Evolutionary conservation across 2,888 invertebrate genomes (phyloP).

Genomic region (Sussaba pulchella): DNA sequence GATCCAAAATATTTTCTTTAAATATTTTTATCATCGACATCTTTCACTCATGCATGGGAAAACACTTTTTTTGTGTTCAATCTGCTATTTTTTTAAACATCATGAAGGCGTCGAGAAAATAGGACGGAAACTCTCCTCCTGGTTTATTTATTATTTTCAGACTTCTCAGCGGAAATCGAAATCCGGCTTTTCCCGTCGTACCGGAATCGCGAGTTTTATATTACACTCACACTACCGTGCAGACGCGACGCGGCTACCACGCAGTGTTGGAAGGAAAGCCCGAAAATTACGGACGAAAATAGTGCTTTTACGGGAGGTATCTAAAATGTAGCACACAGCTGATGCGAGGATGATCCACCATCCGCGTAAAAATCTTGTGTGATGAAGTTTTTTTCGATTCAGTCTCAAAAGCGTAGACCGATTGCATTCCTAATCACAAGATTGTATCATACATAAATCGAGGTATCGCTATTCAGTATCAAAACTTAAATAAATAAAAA

Average conservation of each 20-base stretch:
- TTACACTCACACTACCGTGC: conserved; percentile 25
- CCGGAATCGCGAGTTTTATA: conserved; percentile 60
- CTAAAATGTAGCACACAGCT: too few relatives aligned
- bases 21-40: not conserved
- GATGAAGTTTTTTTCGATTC: too few relatives aligned
- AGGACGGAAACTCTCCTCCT: conserved; percentile 26
- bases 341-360: too few relatives aligned
- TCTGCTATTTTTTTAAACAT: not conserved
- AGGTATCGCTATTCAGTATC: too few relatives aligned
- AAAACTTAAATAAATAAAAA: too few relatives aligned
- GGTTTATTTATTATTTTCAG: conserved; percentile 58
- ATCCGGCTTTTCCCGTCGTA: conserved; percentile 53
- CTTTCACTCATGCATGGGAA: not conserved
- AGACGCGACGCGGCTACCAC: conserved; percentile 5
- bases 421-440: too few relatives aligned
- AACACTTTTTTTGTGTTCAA: not conserved
- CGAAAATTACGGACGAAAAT: conserved; percentile 52
- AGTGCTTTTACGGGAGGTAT: conserved; percentile 7
- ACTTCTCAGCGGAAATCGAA: conserved; percentile 54
- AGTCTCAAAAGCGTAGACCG: too few relatives aligned
- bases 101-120: conserved; percentile 8
- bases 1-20: too few relatives aligned
- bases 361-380: too few relatives aligned
- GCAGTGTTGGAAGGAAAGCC: conserved; percentile 38
- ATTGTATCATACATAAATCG: too few relatives aligned